phyloP scores from a whole-genome alignment of 2,797 vertebrate species.

The Myotis vivesi region DNA sequence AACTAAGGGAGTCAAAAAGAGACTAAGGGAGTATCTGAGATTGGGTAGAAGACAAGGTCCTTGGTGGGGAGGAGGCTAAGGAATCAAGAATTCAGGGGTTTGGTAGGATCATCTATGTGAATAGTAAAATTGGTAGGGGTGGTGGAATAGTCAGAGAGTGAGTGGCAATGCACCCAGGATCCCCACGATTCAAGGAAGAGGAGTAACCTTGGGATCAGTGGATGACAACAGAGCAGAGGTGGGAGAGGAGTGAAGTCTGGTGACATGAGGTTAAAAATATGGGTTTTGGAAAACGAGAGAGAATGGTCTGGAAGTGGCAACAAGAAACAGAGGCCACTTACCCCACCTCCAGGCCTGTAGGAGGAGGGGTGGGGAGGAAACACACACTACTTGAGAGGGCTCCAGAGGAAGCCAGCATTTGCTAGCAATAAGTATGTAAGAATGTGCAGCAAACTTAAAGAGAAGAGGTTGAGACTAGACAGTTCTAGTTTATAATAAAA shows the following conservation, averaged over 20 bases:
- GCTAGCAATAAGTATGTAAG: not conserved
- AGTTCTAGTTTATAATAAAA: not conserved
- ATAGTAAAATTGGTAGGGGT: not conserved
- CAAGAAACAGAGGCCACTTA: not conserved
- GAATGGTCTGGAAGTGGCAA: not conserved
- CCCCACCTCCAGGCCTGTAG: not conserved
- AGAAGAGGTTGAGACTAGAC: not conserved
- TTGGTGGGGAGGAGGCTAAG: not conserved
- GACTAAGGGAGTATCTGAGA: not conserved
- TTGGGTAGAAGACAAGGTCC: not conserved
- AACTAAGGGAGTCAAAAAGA: not conserved
- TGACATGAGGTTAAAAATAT: not conserved
- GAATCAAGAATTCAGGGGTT: not conserved
- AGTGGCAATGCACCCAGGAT: not conserved
- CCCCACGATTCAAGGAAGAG: not conserved
- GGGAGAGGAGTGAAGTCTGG: not conserved
- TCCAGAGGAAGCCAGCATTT: not conserved
- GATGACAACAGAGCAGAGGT: not conserved
- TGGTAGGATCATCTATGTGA: not conserved
- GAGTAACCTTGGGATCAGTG: not conserved
- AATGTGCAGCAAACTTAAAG: not conserved
- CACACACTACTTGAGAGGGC: not conserved
- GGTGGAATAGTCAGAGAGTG: not conserved
- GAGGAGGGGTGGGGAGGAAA: not conserved
- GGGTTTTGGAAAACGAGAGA: not conserved